Base-by-base conservation (phyloP, 1,140 invertebrate species). In the Mya arenaria region DNA sequence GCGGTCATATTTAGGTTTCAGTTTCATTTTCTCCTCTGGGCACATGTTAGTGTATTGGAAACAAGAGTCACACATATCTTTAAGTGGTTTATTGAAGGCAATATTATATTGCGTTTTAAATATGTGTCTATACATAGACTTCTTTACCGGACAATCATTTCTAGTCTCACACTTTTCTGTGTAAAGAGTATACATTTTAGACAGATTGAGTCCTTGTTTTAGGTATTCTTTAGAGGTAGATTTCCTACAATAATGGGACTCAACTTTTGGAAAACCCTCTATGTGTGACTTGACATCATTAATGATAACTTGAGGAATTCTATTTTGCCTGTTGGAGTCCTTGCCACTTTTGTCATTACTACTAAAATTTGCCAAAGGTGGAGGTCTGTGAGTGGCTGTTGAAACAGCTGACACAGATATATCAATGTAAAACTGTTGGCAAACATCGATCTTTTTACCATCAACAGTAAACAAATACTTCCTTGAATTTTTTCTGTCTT, bases 191-290 rank as follows among this genome's bases (percentile, higher is more conserved):
- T 73, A 73, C 69, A 73, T 73, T 58, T 74, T 58, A 56, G 36
- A 30, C 10, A 65, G 8, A 32, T n/a, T 66, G 3, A 78, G 25
- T 34, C 66, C 74, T 30, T 58, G 17, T 19, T 37, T 25, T 28
- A 78, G 32, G 25, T 78, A 78, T 52, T 66, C 23, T 66, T 55
- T 78, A 3, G 25, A 32, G 10, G 74, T 52, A 5, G 48, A 5
- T 55, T 77, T 77, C 19, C 74, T 44, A 34, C 74, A 78, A 36
- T 78, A 66, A 55, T 78, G 74, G 17, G 8, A 37, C 55, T 65
- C 60, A 23, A 78, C 0, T 48, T 5, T 65, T 25, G 36, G 58
- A 28, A 36, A 78, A 48, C 36, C 41, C 10, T 63, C 37, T 41
- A 63, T 75, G 37, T 75, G 72, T 15, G 17, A 10, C 19, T 32